Evolutionary conservation across 2,113 vertebrate species (phyloP), one percentile per base, ranked within the genome.

Genomic region (Podarcis raffonei): DNA sequence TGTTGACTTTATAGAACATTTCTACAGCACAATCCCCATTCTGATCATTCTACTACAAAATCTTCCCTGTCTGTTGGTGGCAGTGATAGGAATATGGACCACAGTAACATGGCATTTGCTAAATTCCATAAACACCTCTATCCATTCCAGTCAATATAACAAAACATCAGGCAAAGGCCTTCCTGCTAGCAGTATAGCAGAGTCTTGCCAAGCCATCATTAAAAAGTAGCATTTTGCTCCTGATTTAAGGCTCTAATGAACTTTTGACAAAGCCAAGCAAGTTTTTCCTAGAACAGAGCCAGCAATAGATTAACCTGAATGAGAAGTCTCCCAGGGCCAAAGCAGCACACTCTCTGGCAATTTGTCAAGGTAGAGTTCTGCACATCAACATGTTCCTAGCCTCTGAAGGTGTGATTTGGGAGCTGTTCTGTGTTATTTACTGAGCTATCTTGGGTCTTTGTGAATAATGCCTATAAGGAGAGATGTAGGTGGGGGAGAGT

Each of bases 101-200:
- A 95, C 89, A 83, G 72, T 76, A 76, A 91, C 89, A 81, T 85
- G 89, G 92, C 89, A 91, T 86, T 83, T 85, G 88, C 53, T 93
- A 65, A 94, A 93, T 95, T 95, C 95, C 94, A 95, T 93, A 91
- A 94, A 90, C 83, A 84, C 88, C 89, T 86, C 77, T 92, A 83
- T 71, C 87, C 93, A 92, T 94, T 87, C 87, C 65, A 83, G 91
- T 95, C 93, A 92, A 94, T 92, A 93, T 89, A 95, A 92, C 30
- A 53, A 85, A 62, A 87, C 85, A 81, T 78, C 18, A 90, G 79
- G 68, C 77, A 91, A 89, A 92, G 89, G 84, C 82, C 87, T 90
- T 94, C 57, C 74, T 92, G 37, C 89, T 90, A 85, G 90, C 90
- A 72, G 59, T 62, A 84, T 39, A 89, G 81, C 86, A 79, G 94